Conservation (phyloP, 2,888 invertebrate species). For the Nephrotoma appendiculata region DNA sequence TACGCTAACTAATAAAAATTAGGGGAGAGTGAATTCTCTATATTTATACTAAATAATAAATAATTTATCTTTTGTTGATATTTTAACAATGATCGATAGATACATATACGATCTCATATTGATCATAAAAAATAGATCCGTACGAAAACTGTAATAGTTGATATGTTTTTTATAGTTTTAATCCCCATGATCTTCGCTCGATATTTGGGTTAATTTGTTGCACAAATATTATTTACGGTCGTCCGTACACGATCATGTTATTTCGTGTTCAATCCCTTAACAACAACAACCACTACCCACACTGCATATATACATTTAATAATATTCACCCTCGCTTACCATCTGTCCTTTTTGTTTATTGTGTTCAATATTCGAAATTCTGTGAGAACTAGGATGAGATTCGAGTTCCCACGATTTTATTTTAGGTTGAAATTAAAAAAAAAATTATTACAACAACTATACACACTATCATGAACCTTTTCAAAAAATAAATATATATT, state of each 20-base stretch:
- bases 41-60: neutral
- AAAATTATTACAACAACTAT: neutral
- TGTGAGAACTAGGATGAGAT: slow-evolving; percentile 23
- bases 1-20: neutral
- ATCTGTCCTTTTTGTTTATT: slow-evolving; percentile 4
- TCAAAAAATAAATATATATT: neutral
- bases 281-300: neutral
- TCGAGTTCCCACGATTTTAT: slow-evolving; percentile 24
- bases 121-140: neutral
- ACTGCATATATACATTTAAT: neutral
- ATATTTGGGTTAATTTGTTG: neutral
- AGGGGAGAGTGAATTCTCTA: neutral
- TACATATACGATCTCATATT: neutral
- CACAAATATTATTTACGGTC: neutral
- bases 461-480: neutral
- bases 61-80: neutral
- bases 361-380: neutral
- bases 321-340: slow-evolving; percentile 6
- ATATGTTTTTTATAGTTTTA: neutral
- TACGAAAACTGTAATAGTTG: neutral
- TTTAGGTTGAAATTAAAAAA: neutral
- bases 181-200: neutral
- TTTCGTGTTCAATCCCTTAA: neutral
- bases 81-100: neutral
- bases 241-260: neutral